Conservation (phyloP, 2,888 invertebrate species). For the Drosophila aldrichi region DNA sequence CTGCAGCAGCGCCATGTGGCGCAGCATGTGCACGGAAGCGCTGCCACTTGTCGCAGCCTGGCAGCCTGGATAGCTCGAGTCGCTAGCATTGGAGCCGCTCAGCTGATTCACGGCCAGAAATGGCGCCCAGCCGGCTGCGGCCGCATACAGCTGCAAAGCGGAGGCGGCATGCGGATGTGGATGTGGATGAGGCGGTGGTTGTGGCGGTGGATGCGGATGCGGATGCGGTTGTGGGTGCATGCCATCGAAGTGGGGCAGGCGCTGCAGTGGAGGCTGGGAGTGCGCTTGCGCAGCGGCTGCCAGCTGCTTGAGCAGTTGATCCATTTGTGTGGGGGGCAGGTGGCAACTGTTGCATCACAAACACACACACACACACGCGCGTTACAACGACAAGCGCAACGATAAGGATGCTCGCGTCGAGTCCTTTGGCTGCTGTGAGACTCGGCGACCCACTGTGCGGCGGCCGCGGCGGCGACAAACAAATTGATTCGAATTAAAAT, state of each 20-base stretch:
- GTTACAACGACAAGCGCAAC: conserved; percentile 6
- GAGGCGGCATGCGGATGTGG: conserved; percentile 79
- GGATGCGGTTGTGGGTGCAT: not conserved
- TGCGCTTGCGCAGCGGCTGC: conserved; percentile 85
- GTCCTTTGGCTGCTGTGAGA: conserved; percentile 22
- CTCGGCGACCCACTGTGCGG: conserved; percentile 63
- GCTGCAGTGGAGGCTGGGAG: conserved; percentile 22
- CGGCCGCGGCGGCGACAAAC: conserved; percentile 78
- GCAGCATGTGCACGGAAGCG: conserved; percentile 60
- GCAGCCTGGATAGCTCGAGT: conserved; percentile 18
- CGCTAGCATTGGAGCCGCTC: conserved; percentile 8
- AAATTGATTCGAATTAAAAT: conserved; percentile 80
- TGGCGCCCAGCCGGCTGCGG: conserved; percentile 89
- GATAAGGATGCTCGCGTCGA: conserved; percentile 4
- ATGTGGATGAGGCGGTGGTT: not conserved
- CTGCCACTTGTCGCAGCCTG: conserved; percentile 11
- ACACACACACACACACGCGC: conserved; percentile 25
- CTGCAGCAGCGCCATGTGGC: conserved; percentile 67
- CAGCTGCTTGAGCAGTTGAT: conserved; percentile 87
- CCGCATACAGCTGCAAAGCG: conserved; percentile 90
- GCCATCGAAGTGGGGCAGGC: conserved; percentile 8
- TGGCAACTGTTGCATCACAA: conserved; percentile 52
- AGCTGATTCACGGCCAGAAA: conserved; percentile 85
- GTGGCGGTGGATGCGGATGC: not conserved
- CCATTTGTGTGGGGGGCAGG: conserved; percentile 42